Percentiles rank a stretch among this genome's conserved stretches.
Conservation (phyloP, 2,113 vertebrate species). For the Ivindomyrus marchei region DNA sequence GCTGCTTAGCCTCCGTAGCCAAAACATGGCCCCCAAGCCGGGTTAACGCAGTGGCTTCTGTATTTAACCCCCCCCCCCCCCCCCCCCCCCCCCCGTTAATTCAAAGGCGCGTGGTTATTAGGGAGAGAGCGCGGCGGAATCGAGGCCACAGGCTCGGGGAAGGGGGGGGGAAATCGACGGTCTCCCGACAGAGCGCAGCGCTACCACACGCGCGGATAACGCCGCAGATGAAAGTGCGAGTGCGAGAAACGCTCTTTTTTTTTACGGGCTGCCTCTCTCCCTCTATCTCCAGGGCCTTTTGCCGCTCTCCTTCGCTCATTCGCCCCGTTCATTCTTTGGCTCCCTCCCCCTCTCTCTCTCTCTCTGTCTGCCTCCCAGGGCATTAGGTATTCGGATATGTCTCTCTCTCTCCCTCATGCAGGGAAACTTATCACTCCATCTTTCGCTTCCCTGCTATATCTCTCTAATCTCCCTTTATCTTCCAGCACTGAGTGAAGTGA, state of each 20-base stretch:
- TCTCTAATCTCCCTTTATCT: slow-evolving; percentile 65
- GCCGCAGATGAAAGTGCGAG: background rate
- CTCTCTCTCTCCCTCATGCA: slow-evolving; percentile 12
- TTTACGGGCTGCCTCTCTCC: background rate
- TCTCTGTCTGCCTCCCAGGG: background rate
- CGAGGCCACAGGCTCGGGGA: background rate
- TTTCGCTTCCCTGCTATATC: slow-evolving; percentile 4
- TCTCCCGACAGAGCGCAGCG: background rate
- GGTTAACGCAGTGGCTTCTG: background rate
- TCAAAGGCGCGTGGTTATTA: background rate
- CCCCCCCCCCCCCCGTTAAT: background rate
- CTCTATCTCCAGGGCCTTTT: background rate
- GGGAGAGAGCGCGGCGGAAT: background rate
- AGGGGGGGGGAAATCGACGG: background rate
- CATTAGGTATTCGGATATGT: slow-evolving; percentile 8
- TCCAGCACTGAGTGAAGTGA: slow-evolving; percentile 65
- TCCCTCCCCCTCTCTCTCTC: background rate
- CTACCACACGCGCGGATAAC: background rate
- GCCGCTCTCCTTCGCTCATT: background rate
- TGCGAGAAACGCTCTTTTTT: background rate
- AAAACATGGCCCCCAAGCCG: slow-evolving; percentile 13
- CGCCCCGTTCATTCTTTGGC: background rate
- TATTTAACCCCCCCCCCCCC: too few species aligned
- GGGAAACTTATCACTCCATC: slow-evolving; percentile 18
- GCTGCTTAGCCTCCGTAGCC: background rate